Conservation (phyloP, 2,797 vertebrate species). For the Onychomys leucogaster region DNA sequence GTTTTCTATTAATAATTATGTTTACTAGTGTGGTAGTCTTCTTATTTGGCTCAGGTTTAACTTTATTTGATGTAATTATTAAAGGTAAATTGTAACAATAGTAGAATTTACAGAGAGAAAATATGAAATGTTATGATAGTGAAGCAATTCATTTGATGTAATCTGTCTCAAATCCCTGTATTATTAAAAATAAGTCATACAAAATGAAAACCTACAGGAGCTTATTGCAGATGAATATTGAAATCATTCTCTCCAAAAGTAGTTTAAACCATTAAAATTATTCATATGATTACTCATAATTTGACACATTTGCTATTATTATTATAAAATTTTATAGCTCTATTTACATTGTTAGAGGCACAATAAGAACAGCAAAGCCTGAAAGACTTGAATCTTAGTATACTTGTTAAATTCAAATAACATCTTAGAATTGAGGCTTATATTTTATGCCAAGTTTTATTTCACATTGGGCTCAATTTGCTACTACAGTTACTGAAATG, state of each 20-base stretch:
- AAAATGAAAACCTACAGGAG: background rate
- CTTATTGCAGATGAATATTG: background rate
- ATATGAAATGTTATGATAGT: background rate
- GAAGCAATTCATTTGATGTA: constrained; percentile 27
- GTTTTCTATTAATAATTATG: background rate
- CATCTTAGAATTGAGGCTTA: constrained; percentile 56
- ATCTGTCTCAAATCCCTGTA: background rate
- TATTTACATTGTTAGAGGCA: constrained; percentile 62
- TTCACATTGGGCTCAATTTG: constrained; percentile 62
- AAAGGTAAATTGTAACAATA: background rate
- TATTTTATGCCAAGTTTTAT: background rate
- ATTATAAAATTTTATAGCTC: constrained; percentile 48
- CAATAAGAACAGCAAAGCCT: constrained; percentile 50
- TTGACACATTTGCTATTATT: constrained; percentile 16
- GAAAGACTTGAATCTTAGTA: constrained; percentile 52
- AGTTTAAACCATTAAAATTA: background rate
- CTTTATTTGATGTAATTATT: constrained; percentile 39
- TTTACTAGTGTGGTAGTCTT: background rate
- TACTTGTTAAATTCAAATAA: constrained; percentile 12
- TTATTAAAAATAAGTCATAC: constrained; percentile 43
- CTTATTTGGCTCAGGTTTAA: background rate
- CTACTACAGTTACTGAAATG: constrained; percentile 51
- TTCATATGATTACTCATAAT: constrained; percentile 50
- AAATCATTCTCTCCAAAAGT: constrained; percentile 3
- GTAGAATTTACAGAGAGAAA: background rate